Base-by-base conservation (phyloP, 2,113 vertebrate genomes). In the Chamaetylas fuelleborni region DNA sequence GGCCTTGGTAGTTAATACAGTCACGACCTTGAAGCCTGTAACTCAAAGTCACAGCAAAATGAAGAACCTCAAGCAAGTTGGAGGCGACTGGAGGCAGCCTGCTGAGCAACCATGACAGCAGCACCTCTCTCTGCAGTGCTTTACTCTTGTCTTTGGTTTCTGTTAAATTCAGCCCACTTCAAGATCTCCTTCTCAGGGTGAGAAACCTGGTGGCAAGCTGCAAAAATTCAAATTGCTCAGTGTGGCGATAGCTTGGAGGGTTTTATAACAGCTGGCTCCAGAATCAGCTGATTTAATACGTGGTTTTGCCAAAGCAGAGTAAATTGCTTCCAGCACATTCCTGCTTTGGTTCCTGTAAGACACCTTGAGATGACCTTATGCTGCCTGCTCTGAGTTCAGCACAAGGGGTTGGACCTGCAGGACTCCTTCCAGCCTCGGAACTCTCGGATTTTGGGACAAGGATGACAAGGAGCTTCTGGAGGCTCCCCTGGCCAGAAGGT, bases 241-340 rank as follows among this genome's bases (percentile, higher is more conserved):
- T 40, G 57, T 74, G 57, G 90, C 8, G 4, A 48, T 65, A 64
- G 54, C 74, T 69, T 42, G 62, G 62, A 88, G 85, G 42, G 36
- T 23, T 90, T 94, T 77, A n/a, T 90, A 91, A 91, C 85, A 96
- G 60, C 88, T 94, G 57, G 34, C 69, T 82, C 0, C 0, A 67
- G 73, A 89, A 87, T 81, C 84, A 93, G 81, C 70, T 93, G 90
- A 85, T 87, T 81, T 62, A 84, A 51, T 85, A 56, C 8, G 3
- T 36, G 34, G 33, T 54, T 92, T 86, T 96, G 84, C 85, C 84
- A 91, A 87, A 85, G 61, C 51, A 81, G 78, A 78, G 22, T 58
- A 57, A 64, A 74, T 91, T 87, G 81, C 70, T 96, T 84, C 48
- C 78, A 91, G 84, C 84, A 71, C 73, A 60, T 91, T 95, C 65